phyloP scores from a whole-genome alignment of 2,797 vertebrate species.

The Sciaenops ocellatus region DNA sequence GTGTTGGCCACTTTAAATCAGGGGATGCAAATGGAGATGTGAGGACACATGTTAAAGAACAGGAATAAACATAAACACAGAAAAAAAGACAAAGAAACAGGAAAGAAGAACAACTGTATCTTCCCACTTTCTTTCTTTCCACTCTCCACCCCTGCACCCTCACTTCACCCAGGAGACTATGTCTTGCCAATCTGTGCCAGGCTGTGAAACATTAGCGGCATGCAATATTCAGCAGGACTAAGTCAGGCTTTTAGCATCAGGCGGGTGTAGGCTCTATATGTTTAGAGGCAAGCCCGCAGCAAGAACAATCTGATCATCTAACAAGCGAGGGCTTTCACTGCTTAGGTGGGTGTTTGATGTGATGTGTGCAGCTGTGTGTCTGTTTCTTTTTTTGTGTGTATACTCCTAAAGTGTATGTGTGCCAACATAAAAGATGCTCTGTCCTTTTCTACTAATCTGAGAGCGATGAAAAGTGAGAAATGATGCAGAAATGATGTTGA shows the following conservation, averaged over 20 bases:
- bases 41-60: background rate
- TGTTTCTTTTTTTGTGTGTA: constrained; percentile 13
- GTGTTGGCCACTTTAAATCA: background rate
- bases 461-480: constrained; percentile 35
- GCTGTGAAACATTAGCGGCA: constrained; percentile 78
- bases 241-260: constrained; percentile 83
- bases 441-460: constrained; percentile 24
- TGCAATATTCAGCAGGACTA: constrained; percentile 85
- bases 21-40: background rate
- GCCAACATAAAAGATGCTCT: constrained; percentile 15
- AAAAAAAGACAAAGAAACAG: background rate
- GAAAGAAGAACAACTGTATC: background rate
- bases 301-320: constrained; percentile 74
- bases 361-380: constrained; percentile 31
- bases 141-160: constrained; percentile 30
- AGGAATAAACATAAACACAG: background rate
- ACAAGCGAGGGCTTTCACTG: constrained; percentile 65
- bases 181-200: constrained; percentile 77
- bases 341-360: constrained; percentile 32
- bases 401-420: constrained; percentile 10
- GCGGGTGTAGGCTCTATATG: constrained; percentile 70
- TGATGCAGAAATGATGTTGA: constrained; percentile 2
- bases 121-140: constrained; percentile 12
- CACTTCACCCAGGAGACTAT: constrained; percentile 61
- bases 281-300: constrained; percentile 80